Base-by-base conservation (phyloP, 2,797 vertebrate species). In the Anguilla pacifica region DNA sequence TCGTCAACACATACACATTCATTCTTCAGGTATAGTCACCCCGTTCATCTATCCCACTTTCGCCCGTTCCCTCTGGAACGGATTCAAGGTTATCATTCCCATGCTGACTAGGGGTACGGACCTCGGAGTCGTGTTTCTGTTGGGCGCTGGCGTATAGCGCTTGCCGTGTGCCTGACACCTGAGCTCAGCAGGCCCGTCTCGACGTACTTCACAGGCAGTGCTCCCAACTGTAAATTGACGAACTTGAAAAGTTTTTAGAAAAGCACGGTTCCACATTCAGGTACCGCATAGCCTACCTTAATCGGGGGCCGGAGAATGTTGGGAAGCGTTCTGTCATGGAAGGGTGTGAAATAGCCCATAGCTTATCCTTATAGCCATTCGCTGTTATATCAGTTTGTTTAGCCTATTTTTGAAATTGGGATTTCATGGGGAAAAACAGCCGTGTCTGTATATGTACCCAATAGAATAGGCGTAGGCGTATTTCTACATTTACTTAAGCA, bases 121-220 rank as follows among this genome's bases (percentile, higher is more conserved):
- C 92, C 90, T 89, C 15, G 70, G 89, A 67, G 89, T 88, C 85
- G 89, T 89, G 92, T 91, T 64, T 91, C 89, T 70, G 89, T 46
- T 85, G 90, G 85, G 55, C 86, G 89, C 86, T 85, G 91, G 93
- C 94, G 88, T 46, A 46, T 93, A 90, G 89, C 87, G 94, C 92
- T 92, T 17, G 94, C 94, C 94, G 93, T 94, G 95, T 94, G 95
- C 95, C 95, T 92, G 91, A 91, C 94, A 93, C 94, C 92, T 93
- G 94, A 92, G 92, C 92, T 88, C 92, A 85, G 86, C 84, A 49
- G 88, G 90, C 90, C 92, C 43, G 4, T 46, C 93, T 93, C 91
- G 92, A 92, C 91, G 90, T 89, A 85, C 88, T 28, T 85, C 89
- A 87, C 74, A 22, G 61, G n/a, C 85, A 83, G 90, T 89, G 88